Evolutionary conservation across 2,113 vertebrate genomes (phyloP).

Genomic region (Ramphastos sulfuratus): DNA sequence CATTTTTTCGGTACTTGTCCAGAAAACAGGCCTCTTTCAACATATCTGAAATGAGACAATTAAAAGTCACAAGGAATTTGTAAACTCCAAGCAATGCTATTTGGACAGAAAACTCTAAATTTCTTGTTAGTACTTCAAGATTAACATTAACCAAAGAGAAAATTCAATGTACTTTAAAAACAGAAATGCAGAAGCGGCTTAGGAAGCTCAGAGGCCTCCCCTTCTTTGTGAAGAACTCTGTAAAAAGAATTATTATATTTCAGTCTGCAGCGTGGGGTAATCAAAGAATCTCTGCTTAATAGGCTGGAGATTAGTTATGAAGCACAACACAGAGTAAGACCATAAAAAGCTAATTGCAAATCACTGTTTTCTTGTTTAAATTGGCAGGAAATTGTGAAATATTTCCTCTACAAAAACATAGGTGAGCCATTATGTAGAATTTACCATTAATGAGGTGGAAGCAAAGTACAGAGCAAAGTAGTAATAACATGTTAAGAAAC

Average conservation of each 20-base stretch:
- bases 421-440: constrained; percentile 4
- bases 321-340: constrained; percentile 22
- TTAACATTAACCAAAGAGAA: background rate
- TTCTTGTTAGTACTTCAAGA: background rate
- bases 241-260: background rate
- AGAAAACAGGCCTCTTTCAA: background rate
- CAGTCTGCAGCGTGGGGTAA: background rate
- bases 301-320: constrained; percentile 27
- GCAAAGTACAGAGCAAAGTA: background rate
- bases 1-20: background rate
- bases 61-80: background rate
- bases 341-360: constrained; percentile 58
- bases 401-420: constrained; percentile 36
- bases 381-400: constrained; percentile 38
- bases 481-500: background rate
- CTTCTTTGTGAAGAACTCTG: background rate
- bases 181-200: background rate
- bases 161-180: background rate
- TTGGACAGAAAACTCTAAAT: background rate
- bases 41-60: background rate
- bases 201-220: background rate
- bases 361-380: constrained; percentile 55
- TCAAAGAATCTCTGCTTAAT: constrained; percentile 24
- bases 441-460: background rate
- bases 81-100: background rate